Conservation (phyloP, 2,888 invertebrate genomes). For the Hololepta plana region DNA sequence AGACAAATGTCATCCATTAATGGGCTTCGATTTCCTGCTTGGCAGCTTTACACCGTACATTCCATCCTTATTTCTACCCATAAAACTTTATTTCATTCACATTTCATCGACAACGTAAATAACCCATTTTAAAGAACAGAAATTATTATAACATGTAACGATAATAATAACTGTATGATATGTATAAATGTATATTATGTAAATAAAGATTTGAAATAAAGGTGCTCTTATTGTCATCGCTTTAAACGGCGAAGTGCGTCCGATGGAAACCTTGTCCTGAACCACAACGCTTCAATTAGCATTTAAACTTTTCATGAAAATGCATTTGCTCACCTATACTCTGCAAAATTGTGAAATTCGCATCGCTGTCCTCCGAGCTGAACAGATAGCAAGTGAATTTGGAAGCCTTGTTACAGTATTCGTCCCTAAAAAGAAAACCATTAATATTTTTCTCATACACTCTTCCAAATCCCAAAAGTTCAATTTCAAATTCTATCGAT, state of each 20-base stretch:
- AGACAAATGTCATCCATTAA: too few relatives aligned
- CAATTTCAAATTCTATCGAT: too few relatives aligned
- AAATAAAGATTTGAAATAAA: not conserved
- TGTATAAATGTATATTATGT: not conserved
- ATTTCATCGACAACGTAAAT: slow-evolving; percentile 5
- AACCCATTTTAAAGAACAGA: too few relatives aligned
- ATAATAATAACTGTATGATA: too few relatives aligned
- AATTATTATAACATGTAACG: too few relatives aligned
- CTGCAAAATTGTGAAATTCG: slow-evolving; percentile 29
- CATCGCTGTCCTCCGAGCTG: slow-evolving; percentile 23
- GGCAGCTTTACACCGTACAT: too few relatives aligned
- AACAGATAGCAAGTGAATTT: slow-evolving; percentile 31
- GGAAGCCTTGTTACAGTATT: slow-evolving; percentile 28
- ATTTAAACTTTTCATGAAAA: slow-evolving; percentile 5
- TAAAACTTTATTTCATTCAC: not conserved
- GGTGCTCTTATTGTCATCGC: slow-evolving; percentile 1
- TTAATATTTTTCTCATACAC: too few relatives aligned
- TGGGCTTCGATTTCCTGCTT: too few relatives aligned
- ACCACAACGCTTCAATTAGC: slow-evolving; percentile 11
- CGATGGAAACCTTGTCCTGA: slow-evolving; percentile 33
- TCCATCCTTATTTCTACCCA: too few relatives aligned
- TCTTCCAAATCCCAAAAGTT: too few relatives aligned
- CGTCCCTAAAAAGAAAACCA: slow-evolving; percentile 25
- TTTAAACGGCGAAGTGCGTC: slow-evolving; percentile 31
- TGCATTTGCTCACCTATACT: slow-evolving; percentile 24